Evolutionary conservation across 2,113 vertebrate genomes (phyloP), one percentile per base, ranked within the genome.

Genomic region (Misgurnus anguillicaudatus): DNA sequence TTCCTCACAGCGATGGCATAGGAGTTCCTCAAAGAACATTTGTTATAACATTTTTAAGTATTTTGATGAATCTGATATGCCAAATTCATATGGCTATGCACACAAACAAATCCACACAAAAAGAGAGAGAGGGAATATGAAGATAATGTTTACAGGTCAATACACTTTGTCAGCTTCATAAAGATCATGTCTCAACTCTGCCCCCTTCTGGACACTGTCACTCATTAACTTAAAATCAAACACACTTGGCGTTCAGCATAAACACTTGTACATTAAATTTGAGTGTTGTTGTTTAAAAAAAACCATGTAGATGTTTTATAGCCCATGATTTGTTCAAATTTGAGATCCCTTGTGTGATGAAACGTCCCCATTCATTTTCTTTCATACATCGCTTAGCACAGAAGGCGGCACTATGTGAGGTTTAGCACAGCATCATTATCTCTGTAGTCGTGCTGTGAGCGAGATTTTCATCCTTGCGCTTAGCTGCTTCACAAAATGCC

Each of bases 161-260:
- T 8, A 57, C 7, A 57, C 8, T 57, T 57, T n/a, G 17, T 9
- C 53, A 57, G 17, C 17, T n/a, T 19, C 2, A 57, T 38, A n/a
- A 13, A 0, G 0, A 57, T 7, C 51, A 16, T 72, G 75, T 47
- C 42, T 82, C 81, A 55, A 63, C 21, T 62, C 81, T 82, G 81
- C 76, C 81, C 11, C 57, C 76, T 68, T 75, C 62, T 74, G 76
- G 75, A 72, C 75, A 73, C 17, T 41, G 17, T 42, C 19, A 58
- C 10, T 21, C 31, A 24, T 51, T 19, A 51, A 61, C 14, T 9
- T 31, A 14, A 5, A 55, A 14, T 3, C 8, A 31, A 31, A 31
- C 24, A 31, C 24, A 31, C 24, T 31, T 31, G 24, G 24, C 2
- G 24, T 31, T 31, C 24, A 31, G 3, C 2, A 31, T 31, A 31